A percentile compares a stretch with the other conserved stretches of the same genome.
Conservation (phyloP, 64 coral and sea anemone genomes). For the Dendronephthya gigantea region DNA sequence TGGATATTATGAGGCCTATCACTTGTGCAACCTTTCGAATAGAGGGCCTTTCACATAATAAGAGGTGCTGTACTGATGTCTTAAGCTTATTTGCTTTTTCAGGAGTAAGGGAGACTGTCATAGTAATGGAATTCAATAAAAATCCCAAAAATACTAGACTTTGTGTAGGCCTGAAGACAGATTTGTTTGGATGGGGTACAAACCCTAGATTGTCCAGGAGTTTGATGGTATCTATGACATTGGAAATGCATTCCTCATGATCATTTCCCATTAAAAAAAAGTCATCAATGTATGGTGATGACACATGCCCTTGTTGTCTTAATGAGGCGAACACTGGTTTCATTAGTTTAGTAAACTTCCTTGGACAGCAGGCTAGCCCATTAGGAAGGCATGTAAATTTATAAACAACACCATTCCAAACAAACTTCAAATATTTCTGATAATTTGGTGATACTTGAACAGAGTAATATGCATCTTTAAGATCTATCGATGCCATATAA, state of each 20-base stretch:
- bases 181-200: neutral
- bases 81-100: neutral
- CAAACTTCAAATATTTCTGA: neutral
- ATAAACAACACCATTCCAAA: neutral
- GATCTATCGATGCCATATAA: neutral
- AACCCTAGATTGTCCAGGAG: neutral
- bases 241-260: neutral
- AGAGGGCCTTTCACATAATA: neutral
- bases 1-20: neutral
- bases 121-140: neutral
- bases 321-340: neutral
- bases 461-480: neutral
- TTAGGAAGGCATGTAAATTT: neutral
- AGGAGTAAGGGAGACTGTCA: neutral
- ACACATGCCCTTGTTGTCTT: neutral
- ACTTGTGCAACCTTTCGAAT: neutral
- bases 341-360: neutral
- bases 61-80: neutral
- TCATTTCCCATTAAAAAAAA: neutral
- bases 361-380: neutral
- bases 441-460: neutral
- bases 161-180: neutral
- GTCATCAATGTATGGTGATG: neutral
- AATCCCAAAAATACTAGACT: neutral
- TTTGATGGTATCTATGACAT: neutral